Conservation (phyloP, 2,888 invertebrate species). For the Petrophora chlorosata region DNA sequence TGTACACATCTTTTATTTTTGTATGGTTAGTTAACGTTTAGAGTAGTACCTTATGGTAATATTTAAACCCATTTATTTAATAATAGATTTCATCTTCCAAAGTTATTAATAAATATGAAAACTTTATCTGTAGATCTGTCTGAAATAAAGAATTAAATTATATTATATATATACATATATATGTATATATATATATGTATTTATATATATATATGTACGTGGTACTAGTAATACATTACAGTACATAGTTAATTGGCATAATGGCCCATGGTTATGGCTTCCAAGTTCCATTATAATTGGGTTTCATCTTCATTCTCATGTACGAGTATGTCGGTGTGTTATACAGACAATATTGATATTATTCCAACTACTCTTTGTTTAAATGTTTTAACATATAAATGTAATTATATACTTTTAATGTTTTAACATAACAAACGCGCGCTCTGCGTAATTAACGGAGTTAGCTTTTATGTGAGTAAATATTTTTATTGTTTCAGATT, state of each 20-base stretch:
- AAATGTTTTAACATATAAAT: neutral
- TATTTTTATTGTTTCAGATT: constrained; percentile 1
- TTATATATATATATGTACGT: constrained; percentile 11
- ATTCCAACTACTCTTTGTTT: neutral
- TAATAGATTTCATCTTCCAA: too few relatives aligned
- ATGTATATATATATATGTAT: too few relatives aligned
- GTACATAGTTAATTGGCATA: constrained; percentile 56
- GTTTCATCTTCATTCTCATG: constrained; percentile 40
- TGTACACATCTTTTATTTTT: too few relatives aligned
- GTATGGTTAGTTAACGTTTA: too few relatives aligned
- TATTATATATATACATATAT: constrained; percentile 10
- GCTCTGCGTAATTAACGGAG: too few relatives aligned
- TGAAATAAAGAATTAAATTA: neutral
- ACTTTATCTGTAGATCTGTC: neutral
- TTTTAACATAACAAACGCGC: too few relatives aligned
- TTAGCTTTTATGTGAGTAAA: constrained; percentile 5
- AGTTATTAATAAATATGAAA: too few relatives aligned
- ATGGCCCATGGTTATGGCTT: constrained; percentile 46
- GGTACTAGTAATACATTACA: constrained; percentile 41
- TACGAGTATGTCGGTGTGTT: too few relatives aligned
- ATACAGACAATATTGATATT: neutral
- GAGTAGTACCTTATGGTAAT: too few relatives aligned
- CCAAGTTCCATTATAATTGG: constrained; percentile 49
- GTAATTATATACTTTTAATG: too few relatives aligned
- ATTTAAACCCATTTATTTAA: too few relatives aligned